Evolutionary conservation across 1,140 invertebrate genomes (phyloP), one percentile per base, ranked within the genome.

Genomic region (Panagrolaimus sp.): DNA sequence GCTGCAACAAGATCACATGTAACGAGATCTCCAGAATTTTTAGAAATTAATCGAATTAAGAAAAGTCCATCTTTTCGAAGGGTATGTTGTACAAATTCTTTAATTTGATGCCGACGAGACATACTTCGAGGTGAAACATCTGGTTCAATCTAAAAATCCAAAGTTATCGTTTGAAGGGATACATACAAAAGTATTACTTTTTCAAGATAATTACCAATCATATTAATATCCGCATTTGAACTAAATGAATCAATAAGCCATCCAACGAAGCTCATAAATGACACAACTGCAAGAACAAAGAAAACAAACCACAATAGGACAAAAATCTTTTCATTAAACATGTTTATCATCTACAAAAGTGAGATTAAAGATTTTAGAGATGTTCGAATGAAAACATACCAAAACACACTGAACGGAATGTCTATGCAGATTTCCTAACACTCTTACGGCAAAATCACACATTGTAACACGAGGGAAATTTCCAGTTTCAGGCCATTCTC

Each of bases 291-390:
- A 14, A 80, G 47, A 23, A 78, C 46, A 42, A 63, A 70, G 47
- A 82, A 80, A 78, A 82, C 82, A 64, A 81, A 82, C 80, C 80
- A 82, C 14, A 82, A 73, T 48, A 81, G 78, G 38, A 82, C 67
- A 69, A 84, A 85, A 64, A 85, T 84, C 66, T 85, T 85, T 70
- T 85, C 84, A 71, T 85, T 84, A 72, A 85, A 84, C 62, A 85
- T 79, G 67, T 85, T 85, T 71, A 85, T 84, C 47, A 84, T 84
- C 44, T 38, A 38, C 31, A 38, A 38, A 38, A 38, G 31, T 38
- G 7, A 7, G 2, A 38, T 38, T 38, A 38, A 38, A 38, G 2
- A 38, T n/a, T n/a, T n/a, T n/a, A n/a, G n/a, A n/a, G n/a, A n/a
- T n/a, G n/a, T n/a, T n/a, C 7, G 31, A 38, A 4, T 38, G 2